Percentiles rank a stretch among this genome's conserved stretches.
These are phyloP conservation scores for Montipora cactus DNA, from an alignment of 64 coral and sea anemone species.

Conservation along the genomic window DNA sequence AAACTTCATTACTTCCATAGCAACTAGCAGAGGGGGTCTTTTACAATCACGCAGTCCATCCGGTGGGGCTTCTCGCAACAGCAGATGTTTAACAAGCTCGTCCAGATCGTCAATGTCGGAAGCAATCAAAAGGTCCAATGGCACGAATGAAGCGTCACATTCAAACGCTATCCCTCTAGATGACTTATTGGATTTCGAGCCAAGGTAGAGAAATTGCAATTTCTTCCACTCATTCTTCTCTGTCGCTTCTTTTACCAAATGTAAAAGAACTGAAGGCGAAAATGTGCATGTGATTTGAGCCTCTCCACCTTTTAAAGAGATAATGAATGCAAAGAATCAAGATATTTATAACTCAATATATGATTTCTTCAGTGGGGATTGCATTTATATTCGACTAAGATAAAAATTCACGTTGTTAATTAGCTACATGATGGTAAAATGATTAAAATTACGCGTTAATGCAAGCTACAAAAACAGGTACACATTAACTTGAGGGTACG, in stretches of 20 bases:
- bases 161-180: neutral
- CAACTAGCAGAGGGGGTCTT: constrained; percentile 5
- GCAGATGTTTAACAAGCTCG: constrained; percentile 4
- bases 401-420: no score
- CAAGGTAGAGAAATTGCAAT: constrained; percentile 24
- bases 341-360: neutral
- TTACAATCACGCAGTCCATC: constrained; percentile 39
- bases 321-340: neutral
- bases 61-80: neutral
- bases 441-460: no score
- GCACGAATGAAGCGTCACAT: constrained; percentile 47
- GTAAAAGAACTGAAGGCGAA: neutral
- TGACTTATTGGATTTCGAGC: neutral
- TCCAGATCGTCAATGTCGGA: neutral
- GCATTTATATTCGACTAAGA: neutral
- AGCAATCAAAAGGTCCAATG: constrained; percentile 38
- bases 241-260: neutral
- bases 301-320: constrained; percentile 12
- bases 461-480: no score
- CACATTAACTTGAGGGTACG: no score
- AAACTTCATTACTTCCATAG: constrained; percentile 36
- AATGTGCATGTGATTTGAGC: constrained; percentile 3
- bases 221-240: constrained; percentile 29
- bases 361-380: no score
- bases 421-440: no score